These are phyloP conservation scores for Zaprionus lineosus DNA, from an alignment of 2,888 invertebrate species.

Conservation along the genomic window DNA sequence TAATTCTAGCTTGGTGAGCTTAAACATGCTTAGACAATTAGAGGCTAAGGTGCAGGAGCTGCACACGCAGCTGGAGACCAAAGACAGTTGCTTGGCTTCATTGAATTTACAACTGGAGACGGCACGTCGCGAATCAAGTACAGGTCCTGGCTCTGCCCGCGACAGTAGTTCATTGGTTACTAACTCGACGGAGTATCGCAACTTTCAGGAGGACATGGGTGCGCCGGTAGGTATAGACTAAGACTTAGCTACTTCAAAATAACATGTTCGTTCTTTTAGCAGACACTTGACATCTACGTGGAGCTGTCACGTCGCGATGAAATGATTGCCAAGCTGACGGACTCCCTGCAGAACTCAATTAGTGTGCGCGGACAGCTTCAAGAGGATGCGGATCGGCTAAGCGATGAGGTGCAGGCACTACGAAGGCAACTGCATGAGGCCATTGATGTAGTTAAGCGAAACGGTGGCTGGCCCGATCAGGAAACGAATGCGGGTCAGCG, in stretches of 20 bases:
- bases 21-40: slow-evolving; percentile 79
- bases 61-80: slow-evolving; percentile 77
- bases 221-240: slow-evolving; percentile 85
- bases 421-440: slow-evolving; percentile 83
- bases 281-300: slow-evolving; percentile 89
- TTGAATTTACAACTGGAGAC: slow-evolving; percentile 79
- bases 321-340: slow-evolving; percentile 88
- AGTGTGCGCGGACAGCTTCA: slow-evolving; percentile 86
- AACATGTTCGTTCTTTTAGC: too few species aligned
- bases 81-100: slow-evolving; percentile 80
- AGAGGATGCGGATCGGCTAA: slow-evolving; percentile 86
- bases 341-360: slow-evolving; percentile 87
- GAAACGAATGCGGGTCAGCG: slow-evolving; percentile 81
- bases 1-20: slow-evolving; percentile 66
- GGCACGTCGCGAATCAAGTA: slow-evolving; percentile 67
- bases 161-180: slow-evolving; percentile 81
- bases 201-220: slow-evolving; percentile 88
- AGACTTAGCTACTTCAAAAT: background rate
- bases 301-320: slow-evolving; percentile 88
- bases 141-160: slow-evolving; percentile 77
- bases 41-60: slow-evolving; percentile 80
- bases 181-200: slow-evolving; percentile 87
- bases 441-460: slow-evolving; percentile 81
- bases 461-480: slow-evolving; percentile 72
- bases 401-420: slow-evolving; percentile 85